Base-by-base conservation (phyloP, 1,140 invertebrate species). In the Olivierus martensii region DNA sequence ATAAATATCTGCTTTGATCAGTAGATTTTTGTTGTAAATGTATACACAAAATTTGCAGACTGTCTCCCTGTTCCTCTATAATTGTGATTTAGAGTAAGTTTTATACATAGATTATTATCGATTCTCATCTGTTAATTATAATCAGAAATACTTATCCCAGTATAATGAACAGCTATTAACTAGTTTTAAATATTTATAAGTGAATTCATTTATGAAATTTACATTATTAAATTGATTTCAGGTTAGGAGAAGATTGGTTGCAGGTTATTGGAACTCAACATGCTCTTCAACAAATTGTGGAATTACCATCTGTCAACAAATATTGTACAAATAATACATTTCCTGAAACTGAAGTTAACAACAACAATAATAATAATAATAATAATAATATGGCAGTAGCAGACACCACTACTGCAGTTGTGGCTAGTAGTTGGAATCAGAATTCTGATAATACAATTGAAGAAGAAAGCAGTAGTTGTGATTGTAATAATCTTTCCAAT, bases 401-500 rank as follows among this genome's bases (percentile, higher is more conserved):
- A 28, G 28, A 28, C 9, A 28, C 28, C 28, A 28, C 28, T 28
- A 28, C 28, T 28, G 28, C 28, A 6, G 28, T 28, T 4, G 28
- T 6, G 9, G 28, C 28, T 28, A 28, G 2, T 28, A 28, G 28
- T 28, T 28, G 28, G 28, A 28, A 28, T 28, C 28, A 28, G 28
- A 28, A 28, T 28, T 28, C 28, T 28, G 28, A 28, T 28, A 28
- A 28, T 9, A 4, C 48, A 4, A 21, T 37, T 14, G 49, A 43
- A 46, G 51, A 58, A 19, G 46, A 53, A 28, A 55, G 49, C 39
- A 56, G 44, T 22, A 51, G 52, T 46, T 48, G 52, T 45, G 48
- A 58, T 19, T 55, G 45, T 10, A n/a, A 22, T 35, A 39, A 36
- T n/a, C 19, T 55, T 12, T 58, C 57, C 11, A 38, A 43, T 7